Conservation (phyloP, 2,888 invertebrate genomes). For the Eurytoma adleriae region DNA sequence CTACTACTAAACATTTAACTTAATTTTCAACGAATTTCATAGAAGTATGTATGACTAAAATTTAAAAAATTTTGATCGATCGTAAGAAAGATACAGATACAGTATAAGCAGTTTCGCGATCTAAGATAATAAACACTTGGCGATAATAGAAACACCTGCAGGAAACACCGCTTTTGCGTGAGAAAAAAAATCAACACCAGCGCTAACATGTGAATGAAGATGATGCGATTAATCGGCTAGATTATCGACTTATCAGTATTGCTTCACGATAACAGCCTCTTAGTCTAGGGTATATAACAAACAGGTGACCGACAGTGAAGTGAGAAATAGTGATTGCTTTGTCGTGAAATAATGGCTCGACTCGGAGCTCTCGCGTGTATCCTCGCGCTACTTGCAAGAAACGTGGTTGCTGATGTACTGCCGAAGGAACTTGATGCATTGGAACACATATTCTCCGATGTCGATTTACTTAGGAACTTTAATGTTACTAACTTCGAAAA, state of each 20-base stretch:
- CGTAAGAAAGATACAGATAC: too few relatives aligned
- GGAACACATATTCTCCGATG: not conserved
- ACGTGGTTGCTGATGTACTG: not conserved
- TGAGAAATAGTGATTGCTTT: not conserved
- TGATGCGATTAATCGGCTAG: too few relatives aligned
- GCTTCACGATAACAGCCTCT: not conserved
- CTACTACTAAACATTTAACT: too few relatives aligned
- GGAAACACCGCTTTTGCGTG: not conserved
- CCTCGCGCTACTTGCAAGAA: not conserved
- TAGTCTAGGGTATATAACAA: not conserved
- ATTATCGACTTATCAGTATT: not conserved
- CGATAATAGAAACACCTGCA: not conserved
- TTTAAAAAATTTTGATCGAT: too few relatives aligned
- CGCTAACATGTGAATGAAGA: too few relatives aligned
- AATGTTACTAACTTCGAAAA: slow-evolving; percentile 69
- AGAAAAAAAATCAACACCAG: too few relatives aligned
- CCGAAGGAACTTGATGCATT: not conserved
- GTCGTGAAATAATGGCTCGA: not conserved
- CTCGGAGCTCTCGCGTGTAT: not conserved
- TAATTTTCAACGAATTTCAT: too few relatives aligned
- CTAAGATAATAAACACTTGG: too few relatives aligned
- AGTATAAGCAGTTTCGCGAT: too few relatives aligned
- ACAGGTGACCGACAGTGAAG: not conserved
- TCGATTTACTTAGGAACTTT: not conserved
- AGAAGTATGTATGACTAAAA: too few relatives aligned